These are phyloP conservation scores for Nomia melanderi DNA, from an alignment of 1,140 invertebrate species.

Conservation along the genomic window DNA sequence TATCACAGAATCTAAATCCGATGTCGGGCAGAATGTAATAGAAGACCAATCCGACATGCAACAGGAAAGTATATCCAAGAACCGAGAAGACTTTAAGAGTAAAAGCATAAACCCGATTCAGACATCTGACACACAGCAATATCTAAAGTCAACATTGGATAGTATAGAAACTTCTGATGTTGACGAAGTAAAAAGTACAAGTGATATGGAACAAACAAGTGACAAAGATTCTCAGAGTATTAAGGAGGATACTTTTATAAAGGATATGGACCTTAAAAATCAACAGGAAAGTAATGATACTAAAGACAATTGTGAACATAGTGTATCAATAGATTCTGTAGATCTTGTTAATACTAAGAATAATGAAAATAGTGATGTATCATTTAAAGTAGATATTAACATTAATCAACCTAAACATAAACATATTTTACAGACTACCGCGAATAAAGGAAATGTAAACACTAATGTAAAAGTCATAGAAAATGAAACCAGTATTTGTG, in stretches of 20 bases:
- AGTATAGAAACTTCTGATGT: background rate
- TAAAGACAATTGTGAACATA: conserved; percentile 3
- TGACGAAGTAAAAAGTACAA: background rate
- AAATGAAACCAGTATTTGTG: conserved; percentile 54
- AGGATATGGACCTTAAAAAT: background rate
- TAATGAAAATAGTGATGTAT: conserved; percentile 9
- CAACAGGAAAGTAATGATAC: background rate
- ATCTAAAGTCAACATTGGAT: background rate
- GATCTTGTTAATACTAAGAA: background rate
- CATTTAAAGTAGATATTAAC: background rate
- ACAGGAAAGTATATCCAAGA: too few species aligned
- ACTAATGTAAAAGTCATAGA: conserved; percentile 16
- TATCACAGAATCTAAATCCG: conserved; percentile 72
- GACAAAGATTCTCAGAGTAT: too few species aligned
- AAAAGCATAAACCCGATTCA: background rate
- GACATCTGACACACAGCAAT: background rate
- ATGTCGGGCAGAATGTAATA: background rate
- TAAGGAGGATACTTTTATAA: background rate
- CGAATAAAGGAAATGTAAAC: background rate
- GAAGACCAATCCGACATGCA: background rate
- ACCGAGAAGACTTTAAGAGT: too few species aligned
- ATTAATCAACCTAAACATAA: background rate
- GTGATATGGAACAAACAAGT: background rate
- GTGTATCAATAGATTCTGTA: background rate
- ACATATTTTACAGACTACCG: too few species aligned